These are phyloP conservation scores for Alitta virens DNA, from an alignment of 2,888 invertebrate species.

Conservation along the genomic window DNA sequence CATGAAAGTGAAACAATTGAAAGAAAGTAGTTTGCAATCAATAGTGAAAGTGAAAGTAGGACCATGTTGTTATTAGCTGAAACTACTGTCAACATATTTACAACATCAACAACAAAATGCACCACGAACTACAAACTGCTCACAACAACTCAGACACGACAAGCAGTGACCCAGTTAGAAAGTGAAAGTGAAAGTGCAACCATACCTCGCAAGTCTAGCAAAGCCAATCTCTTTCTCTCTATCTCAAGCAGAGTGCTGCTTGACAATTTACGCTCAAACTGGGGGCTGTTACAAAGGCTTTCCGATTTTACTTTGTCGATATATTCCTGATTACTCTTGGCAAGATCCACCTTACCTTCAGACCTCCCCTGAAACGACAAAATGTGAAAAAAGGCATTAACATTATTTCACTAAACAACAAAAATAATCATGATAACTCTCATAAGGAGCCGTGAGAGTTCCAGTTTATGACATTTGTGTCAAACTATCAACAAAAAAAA, in stretches of 20 bases:
- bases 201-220: constrained; percentile 86
- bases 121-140: not conserved
- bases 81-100: no score
- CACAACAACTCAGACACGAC: not conserved
- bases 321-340: constrained; percentile 3
- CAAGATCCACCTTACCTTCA: constrained; percentile 7
- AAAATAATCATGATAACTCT: not conserved
- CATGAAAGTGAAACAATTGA: no score
- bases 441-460: not conserved
- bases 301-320: constrained; percentile 12
- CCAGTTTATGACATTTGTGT: not conserved
- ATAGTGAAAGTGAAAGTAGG: no score
- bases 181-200: constrained; percentile 3
- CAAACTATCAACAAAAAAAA: not conserved
- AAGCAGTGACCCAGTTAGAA: not conserved
- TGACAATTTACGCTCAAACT: constrained; percentile 12
- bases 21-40: no score
- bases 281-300: constrained; percentile 11
- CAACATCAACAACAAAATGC: not conserved
- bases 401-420: not conserved
- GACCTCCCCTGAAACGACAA: not conserved
- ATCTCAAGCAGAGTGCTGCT: constrained; percentile 77
- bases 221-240: constrained; percentile 79
- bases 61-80: no score
- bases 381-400: not conserved